Evolutionary conservation across 2,797 vertebrate genomes (phyloP), one percentile per base, ranked within the genome.

Genomic region (Channallabes apus): DNA sequence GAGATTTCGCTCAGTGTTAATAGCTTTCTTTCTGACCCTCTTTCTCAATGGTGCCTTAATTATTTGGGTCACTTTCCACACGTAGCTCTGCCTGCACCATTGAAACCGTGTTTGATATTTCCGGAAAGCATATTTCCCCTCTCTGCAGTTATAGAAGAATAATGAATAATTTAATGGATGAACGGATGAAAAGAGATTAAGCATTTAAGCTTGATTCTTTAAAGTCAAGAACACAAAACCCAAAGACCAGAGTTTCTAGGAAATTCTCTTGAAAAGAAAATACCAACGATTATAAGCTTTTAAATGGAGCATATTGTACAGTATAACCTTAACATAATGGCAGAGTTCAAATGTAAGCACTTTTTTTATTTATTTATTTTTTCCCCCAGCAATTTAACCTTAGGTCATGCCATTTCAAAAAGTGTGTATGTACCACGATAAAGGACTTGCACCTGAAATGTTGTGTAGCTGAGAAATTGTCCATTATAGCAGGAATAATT

Each of bases 11-110:
- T 51, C 59, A 17, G 82, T 56, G 72, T 54, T 77, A 77, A 65
- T 84, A 77, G 82, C 35, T 84, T 76, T 84, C 46, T 58, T 54
- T 9, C 71, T 35, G 59, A 65, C 71, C 41, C 38, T 65, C 61
- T 62, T 76, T 51, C 58, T 73, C 69, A 83, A 29, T 41, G 58
- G 20, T 54, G 58, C 56, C 51, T 79, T 79, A 73, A 82, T 86
- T 82, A 82, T 86, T 68, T 76, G 62, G 80, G 80, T 75, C 80
- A 77, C 18, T 76, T 51, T 58, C 80, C 76, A 72, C 84, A 82
- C 71, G 79, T 85, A 58, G 69, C 69, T 58, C 9, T 80, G 77
- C 22, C 67, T 78, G 58, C 77, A 46, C 54, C 46, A 72, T 32
- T 72, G 64, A 84, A 79, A 32, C 32, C 35, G 2, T 80, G 77